These are phyloP conservation scores for Prunella strophiata DNA, from an alignment of 2,797 vertebrate species.

Conservation along the genomic window DNA sequence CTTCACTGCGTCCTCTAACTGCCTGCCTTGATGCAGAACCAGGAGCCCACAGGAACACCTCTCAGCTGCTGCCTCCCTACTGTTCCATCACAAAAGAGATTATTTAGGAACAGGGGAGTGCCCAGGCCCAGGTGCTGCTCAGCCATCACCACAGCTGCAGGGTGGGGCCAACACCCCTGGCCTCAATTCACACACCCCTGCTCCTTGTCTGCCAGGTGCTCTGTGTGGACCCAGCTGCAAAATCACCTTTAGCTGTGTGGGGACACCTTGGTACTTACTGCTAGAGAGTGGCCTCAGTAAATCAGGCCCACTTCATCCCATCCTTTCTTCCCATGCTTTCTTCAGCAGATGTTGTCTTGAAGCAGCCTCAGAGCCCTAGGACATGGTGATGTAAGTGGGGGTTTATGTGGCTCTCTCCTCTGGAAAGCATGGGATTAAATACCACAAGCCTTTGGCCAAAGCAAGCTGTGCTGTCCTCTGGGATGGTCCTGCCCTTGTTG, in stretches of 20 bases:
- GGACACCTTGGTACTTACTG: background rate
- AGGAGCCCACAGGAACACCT: background rate
- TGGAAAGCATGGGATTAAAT: background rate
- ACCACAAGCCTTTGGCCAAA: background rate
- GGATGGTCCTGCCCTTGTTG: background rate
- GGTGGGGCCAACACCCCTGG: background rate
- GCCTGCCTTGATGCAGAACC: rapidly evolving
- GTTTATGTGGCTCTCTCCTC: background rate
- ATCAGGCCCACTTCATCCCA: background rate
- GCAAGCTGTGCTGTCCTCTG: background rate
- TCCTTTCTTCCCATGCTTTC: background rate
- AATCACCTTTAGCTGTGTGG: rapidly evolving
- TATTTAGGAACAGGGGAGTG: background rate
- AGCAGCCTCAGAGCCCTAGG: background rate
- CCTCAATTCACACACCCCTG: background rate
- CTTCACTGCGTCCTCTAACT: background rate
- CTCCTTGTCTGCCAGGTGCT: background rate
- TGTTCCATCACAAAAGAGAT: background rate
- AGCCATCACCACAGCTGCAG: background rate
- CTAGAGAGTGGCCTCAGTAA: background rate
- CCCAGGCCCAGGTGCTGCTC: background rate
- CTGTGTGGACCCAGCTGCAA: background rate
- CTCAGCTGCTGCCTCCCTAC: background rate
- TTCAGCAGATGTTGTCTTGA: background rate
- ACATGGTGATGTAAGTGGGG: background rate